phyloP scores from a whole-genome alignment of 2,888 invertebrate species.

The Clunio marinus region DNA sequence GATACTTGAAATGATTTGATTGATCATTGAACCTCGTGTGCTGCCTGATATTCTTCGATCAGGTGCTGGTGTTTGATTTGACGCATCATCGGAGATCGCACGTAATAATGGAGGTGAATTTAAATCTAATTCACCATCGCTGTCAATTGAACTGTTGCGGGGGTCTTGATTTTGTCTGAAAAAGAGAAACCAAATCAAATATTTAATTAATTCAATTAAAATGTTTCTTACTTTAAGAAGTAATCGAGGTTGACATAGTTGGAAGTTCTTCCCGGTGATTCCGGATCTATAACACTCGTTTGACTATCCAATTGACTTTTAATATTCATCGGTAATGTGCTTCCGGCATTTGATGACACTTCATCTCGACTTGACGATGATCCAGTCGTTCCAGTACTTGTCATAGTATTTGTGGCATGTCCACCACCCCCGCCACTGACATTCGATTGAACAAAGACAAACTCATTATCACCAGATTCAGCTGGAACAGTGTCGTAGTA shows the following conservation, averaged over 20 bases:
- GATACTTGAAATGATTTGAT: conserved; percentile 82
- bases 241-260: conserved; percentile 93
- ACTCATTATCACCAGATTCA: conserved; percentile 65
- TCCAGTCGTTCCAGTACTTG: conserved; percentile 47
- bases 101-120: conserved; percentile 56
- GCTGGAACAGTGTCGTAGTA: conserved; percentile 69
- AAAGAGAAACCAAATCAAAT: neutral
- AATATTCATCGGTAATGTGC: conserved; percentile 55
- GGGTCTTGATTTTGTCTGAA: conserved; percentile 52
- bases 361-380: conserved; percentile 65
- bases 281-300: conserved; percentile 58
- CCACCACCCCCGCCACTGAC: too few relatives aligned
- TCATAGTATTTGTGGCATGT: conserved; percentile 41
- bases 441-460: conserved; percentile 70
- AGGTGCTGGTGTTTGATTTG: conserved; percentile 50
- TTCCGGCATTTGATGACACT: conserved; percentile 54
- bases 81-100: conserved; percentile 61
- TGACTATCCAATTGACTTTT: conserved; percentile 50
- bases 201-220: neutral
- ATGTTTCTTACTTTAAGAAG: conserved; percentile 68
- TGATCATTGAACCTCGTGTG: conserved; percentile 79
- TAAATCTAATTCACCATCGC: conserved; percentile 54
- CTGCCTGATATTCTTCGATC: conserved; percentile 52
- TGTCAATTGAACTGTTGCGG: conserved; percentile 54
- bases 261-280: conserved; percentile 73